Conservation (phyloP, 2,113 vertebrate genomes). For the Geococcyx californianus region DNA sequence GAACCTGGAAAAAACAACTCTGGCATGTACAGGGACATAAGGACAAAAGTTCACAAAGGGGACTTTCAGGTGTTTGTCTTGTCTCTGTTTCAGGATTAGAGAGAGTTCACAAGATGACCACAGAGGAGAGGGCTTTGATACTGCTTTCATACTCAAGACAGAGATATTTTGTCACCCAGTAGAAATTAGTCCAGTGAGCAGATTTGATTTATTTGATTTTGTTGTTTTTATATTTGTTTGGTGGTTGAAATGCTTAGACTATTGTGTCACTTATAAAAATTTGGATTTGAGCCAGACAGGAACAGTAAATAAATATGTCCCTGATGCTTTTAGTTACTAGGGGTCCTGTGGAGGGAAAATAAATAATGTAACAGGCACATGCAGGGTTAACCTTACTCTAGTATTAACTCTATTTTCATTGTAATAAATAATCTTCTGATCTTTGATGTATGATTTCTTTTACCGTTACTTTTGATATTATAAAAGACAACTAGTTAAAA, state of each 20-base stretch:
- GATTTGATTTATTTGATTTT: background rate
- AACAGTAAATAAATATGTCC: conserved; percentile 25
- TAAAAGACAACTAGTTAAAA: background rate
- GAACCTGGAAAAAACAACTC: background rate
- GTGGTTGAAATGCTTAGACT: background rate
- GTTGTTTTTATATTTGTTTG: background rate
- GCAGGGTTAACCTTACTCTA: background rate
- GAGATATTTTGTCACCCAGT: background rate
- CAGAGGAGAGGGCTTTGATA: background rate
- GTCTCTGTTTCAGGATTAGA: background rate
- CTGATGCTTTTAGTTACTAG: background rate
- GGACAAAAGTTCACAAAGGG: background rate
- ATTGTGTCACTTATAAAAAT: background rate
- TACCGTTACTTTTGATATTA: background rate
- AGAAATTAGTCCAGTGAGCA: background rate
- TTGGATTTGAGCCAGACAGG: background rate
- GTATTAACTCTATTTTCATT: background rate
- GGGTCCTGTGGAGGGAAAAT: background rate
- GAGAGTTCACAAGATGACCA: background rate
- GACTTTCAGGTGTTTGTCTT: background rate
- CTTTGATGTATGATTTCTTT: background rate
- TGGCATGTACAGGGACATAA: background rate
- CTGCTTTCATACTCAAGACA: background rate
- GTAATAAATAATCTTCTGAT: background rate
- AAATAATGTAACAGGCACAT: background rate